Percentiles rank a stretch among this genome's conserved stretches.
phyloP scores from a whole-genome alignment of 2,797 vertebrate species.

The Carcharodon carcharias region DNA sequence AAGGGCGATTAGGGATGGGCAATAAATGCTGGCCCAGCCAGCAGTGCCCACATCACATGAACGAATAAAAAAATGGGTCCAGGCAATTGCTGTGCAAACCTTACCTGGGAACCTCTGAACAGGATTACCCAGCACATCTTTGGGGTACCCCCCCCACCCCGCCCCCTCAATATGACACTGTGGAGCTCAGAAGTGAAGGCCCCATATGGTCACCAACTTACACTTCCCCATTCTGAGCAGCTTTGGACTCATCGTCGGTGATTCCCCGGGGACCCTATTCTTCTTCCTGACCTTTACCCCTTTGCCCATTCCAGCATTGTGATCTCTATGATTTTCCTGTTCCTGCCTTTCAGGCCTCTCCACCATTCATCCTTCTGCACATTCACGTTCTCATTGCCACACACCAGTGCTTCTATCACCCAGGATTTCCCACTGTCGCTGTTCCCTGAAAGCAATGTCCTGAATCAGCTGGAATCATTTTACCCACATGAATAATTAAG shows the following conservation, averaged over 20 bases:
- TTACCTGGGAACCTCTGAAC: too few relatives aligned
- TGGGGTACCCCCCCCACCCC: too few relatives aligned
- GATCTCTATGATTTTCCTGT: background rate
- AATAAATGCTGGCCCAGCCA: too few relatives aligned
- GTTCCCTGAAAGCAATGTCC: background rate
- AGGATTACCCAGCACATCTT: too few relatives aligned
- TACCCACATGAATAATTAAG: background rate
- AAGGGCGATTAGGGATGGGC: too few relatives aligned
- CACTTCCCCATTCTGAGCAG: background rate
- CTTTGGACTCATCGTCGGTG: too few relatives aligned
- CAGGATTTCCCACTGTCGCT: background rate
- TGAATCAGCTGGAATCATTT: background rate
- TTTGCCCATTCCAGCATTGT: background rate
- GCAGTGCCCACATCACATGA: too few relatives aligned
- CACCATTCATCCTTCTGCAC: background rate
- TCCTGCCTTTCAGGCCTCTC: background rate
- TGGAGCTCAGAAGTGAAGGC: too few relatives aligned
- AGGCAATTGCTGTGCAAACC: too few relatives aligned
- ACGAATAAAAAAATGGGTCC: too few relatives aligned
- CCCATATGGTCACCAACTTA: background rate
- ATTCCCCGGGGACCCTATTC: background rate
- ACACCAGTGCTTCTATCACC: background rate
- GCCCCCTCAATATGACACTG: too few relatives aligned
- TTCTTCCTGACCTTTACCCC: background rate
- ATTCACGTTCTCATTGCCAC: background rate